Evolutionary conservation across 1,140 invertebrate species (phyloP).

Genomic region (Zaprionus gabonicus): DNA sequence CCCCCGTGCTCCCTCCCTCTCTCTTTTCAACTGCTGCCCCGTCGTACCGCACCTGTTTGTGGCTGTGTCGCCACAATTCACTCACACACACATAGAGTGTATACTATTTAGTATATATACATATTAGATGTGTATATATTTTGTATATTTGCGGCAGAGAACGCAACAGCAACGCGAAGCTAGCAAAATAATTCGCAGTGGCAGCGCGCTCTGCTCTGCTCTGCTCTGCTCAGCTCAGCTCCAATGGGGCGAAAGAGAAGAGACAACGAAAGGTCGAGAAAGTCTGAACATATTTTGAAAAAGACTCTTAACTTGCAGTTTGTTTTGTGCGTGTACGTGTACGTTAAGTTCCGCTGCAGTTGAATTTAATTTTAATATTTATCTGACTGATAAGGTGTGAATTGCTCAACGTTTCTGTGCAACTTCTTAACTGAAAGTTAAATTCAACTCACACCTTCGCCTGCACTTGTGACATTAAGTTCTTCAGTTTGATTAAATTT

Average conservation of each 20-base stretch:
- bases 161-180: background rate
- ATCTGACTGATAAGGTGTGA: too few relatives aligned
- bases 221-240: background rate
- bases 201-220: background rate
- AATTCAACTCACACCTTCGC: background rate
- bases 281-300: background rate
- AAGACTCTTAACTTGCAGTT: background rate
- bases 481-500: too few relatives aligned
- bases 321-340: background rate
- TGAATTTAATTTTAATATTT: too few relatives aligned
- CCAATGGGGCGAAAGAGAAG: background rate
- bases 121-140: slow-evolving; percentile 4
- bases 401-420: too few relatives aligned
- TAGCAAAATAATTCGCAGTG: background rate
- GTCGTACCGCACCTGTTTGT: background rate
- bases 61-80: slow-evolving; percentile 1
- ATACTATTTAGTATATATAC: background rate
- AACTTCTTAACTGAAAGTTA: background rate
- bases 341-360: too few relatives aligned
- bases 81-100: background rate
- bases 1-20: background rate
- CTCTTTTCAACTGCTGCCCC: background rate
- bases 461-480: too few relatives aligned
- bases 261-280: background rate
- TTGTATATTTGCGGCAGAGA: background rate